Evolutionary conservation across 1,140 invertebrate genomes (phyloP).

Genomic region (Drosophila pseudoobscura): DNA sequence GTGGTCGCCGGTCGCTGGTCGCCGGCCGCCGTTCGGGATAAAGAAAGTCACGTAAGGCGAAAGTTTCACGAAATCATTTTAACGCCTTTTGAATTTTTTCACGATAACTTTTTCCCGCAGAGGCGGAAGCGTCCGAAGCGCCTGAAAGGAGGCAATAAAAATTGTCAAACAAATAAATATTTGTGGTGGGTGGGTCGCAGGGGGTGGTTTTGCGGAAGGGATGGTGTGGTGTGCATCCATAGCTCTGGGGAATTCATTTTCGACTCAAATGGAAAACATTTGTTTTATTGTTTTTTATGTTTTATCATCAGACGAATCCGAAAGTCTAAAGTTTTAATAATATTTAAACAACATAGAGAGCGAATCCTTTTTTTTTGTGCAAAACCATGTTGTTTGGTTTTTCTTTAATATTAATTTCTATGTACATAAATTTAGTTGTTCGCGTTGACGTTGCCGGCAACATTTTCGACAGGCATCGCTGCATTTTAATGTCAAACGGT

Average conservation of each 20-base stretch:
- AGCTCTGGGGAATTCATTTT: constrained; percentile 28
- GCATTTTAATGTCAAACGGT: constrained; percentile 59
- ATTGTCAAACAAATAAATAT: constrained; percentile 80
- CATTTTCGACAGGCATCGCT: constrained; percentile 67
- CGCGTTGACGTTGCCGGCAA: constrained; percentile 35
- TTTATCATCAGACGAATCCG: constrained; percentile 40
- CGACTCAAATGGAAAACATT: constrained; percentile 41
- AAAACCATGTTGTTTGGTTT: constrained; percentile 34
- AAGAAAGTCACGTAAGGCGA: constrained; percentile 73
- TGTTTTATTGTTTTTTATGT: constrained; percentile 49
- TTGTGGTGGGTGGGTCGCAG: constrained; percentile 51
- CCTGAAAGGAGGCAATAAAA: constrained; percentile 75
- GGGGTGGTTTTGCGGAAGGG: constrained; percentile 1
- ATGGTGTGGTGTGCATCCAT: constrained; percentile 8
- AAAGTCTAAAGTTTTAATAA: constrained; percentile 39
- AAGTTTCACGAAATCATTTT: constrained; percentile 76
- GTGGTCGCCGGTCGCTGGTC: constrained; percentile 9
- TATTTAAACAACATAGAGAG: constrained; percentile 12
- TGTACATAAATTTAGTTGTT: constrained; percentile 77
- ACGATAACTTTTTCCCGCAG: constrained; percentile 42
- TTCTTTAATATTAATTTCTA: constrained; percentile 74
- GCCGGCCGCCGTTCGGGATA: constrained; percentile 24
- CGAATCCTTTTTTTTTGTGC: constrained; percentile 14
- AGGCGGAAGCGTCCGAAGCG: constrained; percentile 27
- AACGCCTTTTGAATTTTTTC: constrained; percentile 77